A percentile compares a stretch with the other conserved stretches of the same genome.
phyloP scores from a whole-genome alignment of 1,140 invertebrate species.

The Drosophila bocqueti region DNA sequence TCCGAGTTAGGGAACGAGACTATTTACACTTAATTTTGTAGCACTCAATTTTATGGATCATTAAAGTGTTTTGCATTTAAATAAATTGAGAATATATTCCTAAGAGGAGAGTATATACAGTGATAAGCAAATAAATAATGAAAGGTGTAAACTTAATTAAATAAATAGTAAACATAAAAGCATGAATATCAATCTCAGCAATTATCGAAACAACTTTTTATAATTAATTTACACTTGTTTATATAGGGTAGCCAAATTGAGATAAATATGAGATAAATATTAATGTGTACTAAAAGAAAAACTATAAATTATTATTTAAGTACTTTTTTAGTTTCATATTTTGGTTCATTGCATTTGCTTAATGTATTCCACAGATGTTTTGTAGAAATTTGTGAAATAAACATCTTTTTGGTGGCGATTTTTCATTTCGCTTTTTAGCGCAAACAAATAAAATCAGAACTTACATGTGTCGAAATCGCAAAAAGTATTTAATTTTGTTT shows the following conservation, averaged over 20 bases:
- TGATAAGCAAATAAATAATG: not conserved
- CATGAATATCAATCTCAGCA: not conserved
- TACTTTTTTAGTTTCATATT: not conserved
- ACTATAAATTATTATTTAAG: too few species aligned
- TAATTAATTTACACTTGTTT: not conserved
- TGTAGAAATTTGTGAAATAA: not conserved
- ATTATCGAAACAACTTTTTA: fast-evolving
- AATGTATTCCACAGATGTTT: not conserved
- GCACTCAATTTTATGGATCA: conserved; percentile 3
- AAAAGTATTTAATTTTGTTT: not conserved
- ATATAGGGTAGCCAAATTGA: not conserved
- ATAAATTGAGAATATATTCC: not conserved
- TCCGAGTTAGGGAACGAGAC: conserved; percentile 1
- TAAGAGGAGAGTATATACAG: not conserved
- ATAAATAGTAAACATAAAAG: not conserved
- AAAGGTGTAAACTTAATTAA: not conserved
- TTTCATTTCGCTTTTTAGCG: not conserved
- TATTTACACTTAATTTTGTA: conserved; percentile 16
- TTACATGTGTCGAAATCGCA: not conserved
- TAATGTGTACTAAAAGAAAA: not conserved
- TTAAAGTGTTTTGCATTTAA: not conserved
- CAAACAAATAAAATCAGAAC: not conserved
- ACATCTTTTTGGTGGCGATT: not conserved
- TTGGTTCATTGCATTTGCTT: not conserved
- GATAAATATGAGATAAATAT: not conserved